Base-by-base conservation (phyloP, 1,140 invertebrate species). In the Mactra quadrangularis region DNA sequence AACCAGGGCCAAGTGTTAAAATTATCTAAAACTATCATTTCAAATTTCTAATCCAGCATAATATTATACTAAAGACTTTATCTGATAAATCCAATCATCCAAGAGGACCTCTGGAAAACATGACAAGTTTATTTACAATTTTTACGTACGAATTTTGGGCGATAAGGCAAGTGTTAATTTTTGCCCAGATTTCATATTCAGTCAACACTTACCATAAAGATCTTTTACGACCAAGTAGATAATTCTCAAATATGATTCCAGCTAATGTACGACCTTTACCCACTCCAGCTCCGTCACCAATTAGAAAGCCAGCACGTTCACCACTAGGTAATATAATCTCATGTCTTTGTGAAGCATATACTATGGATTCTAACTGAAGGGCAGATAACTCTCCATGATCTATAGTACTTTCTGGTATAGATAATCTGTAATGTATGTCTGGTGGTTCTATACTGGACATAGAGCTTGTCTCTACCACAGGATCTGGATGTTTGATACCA, bases 181-280 rank as follows among this genome's bases (percentile, higher is more conserved):
- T n/a, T n/a, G n/a, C n/a, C n/a, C n/a, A n/a, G n/a, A n/a, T n/a
- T n/a, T n/a, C n/a, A n/a, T n/a, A n/a, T n/a, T n/a, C n/a, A n/a
- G n/a, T n/a, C n/a, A 88, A 87, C 90, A 29, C 87, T 85, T 87
- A 93, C 98, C 98, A 99, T 81, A 99, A 95, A 2, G 99, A 96
- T 88, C 97, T 96, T 93, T 98, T 99, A 62, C 98, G 94, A 0
- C 97, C 97, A 89, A 96, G 96, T 33, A 99, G 90, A 90, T 98
- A 99, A 93, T 99, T 99, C 94, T 99, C 99, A 93, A 96, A 99
- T 87, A 99, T 99, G 47, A 99, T 97, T 50, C 98, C 98, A 3
- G 97, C 98, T 86, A 99, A 98, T 1, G 99, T 99, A 83, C 99
- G 95, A 53, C 99, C 99, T 94, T 99, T 99, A 53, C 99, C 99